Conservation (phyloP, 2,888 invertebrate species). For the Drosophila buzzatii region DNA sequence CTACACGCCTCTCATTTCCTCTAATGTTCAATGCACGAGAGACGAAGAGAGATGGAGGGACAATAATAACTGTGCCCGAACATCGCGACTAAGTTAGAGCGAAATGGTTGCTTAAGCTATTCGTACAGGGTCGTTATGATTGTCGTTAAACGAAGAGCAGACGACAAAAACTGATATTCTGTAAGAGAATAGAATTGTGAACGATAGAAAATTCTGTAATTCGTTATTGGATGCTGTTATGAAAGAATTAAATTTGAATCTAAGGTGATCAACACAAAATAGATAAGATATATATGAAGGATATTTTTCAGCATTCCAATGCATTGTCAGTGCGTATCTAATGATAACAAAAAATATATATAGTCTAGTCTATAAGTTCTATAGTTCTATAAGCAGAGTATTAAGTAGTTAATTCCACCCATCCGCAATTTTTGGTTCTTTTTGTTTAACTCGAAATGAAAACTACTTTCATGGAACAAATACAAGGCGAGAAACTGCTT, state of each 20-base stretch:
- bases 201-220: not conserved
- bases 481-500: constrained; percentile 2
- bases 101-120: not conserved
- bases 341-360: no score
- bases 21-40: not conserved
- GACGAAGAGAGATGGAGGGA: not conserved
- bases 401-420: not conserved
- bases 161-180: not conserved
- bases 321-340: no score
- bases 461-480: constrained; percentile 18
- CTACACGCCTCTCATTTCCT: not conserved
- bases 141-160: not conserved
- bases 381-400: no score
- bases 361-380: no score
- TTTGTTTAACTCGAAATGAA: not conserved
- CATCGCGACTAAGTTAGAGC: not conserved
- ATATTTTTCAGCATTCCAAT: no score
- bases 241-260: no score
- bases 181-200: not conserved
- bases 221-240: no score
- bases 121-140: not conserved
- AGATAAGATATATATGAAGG: no score
- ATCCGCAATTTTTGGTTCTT: not conserved
- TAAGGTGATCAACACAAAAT: no score
- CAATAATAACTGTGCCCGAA: not conserved